A percentile compares a stretch with the other conserved stretches of the same genome.
phyloP scores from a whole-genome alignment of 2,113 vertebrate genomes.

The Probosciger aterrimus region DNA sequence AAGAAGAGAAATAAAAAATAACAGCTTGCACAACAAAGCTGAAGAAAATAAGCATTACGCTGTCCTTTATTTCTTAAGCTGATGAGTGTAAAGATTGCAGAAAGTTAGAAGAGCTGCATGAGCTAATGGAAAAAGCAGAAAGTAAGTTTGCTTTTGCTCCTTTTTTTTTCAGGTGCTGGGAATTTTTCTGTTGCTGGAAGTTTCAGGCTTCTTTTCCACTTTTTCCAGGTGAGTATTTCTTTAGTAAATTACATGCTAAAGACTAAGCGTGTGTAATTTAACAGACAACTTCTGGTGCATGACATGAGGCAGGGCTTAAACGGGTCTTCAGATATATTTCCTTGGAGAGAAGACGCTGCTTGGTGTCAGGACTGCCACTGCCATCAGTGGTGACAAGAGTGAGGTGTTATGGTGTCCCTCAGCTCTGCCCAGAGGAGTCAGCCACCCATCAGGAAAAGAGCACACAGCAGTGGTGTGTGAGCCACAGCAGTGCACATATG shows the following conservation, averaged over 20 bases:
- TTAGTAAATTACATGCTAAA: background rate
- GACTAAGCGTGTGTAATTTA: background rate
- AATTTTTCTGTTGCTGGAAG: conserved; percentile 64
- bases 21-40: background rate
- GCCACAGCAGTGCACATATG: rapidly evolving
- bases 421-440: background rate
- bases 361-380: background rate
- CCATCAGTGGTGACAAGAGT: background rate
- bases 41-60: background rate
- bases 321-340: background rate
- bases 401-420: background rate
- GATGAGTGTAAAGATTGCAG: background rate
- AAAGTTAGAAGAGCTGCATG: background rate
- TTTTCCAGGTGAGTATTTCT: conserved; percentile 62
- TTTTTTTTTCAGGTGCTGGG: conserved; percentile 37
- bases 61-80: background rate
- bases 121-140: background rate
- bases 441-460: rapidly evolving
- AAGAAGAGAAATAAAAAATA: background rate
- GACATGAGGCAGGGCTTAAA: background rate
- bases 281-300: background rate
- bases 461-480: background rate
- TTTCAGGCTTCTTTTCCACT: conserved; percentile 34
- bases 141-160: background rate
- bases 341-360: background rate